Percentiles rank a stretch among this genome's conserved stretches.
These are phyloP conservation scores for Trachymyrmex cornetzi DNA, from an alignment of 1,140 invertebrate species.

Conservation along the genomic window DNA sequence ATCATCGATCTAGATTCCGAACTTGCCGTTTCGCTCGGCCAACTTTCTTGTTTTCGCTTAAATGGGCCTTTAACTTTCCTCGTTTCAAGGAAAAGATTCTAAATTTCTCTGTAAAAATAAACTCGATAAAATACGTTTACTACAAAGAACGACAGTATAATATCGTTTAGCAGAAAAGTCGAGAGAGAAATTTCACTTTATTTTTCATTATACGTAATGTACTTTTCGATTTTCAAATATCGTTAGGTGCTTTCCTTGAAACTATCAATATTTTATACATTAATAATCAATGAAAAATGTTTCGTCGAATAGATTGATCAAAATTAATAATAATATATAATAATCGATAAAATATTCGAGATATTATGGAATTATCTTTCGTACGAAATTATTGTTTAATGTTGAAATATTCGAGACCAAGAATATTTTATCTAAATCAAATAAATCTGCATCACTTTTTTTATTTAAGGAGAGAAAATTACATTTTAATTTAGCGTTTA, in stretches of 20 bases:
- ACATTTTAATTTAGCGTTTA: neutral
- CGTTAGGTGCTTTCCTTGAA: neutral
- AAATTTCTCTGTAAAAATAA: constrained; percentile 51
- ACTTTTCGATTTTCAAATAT: constrained; percentile 33
- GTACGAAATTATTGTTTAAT: neutral
- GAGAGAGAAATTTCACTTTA: constrained; percentile 42
- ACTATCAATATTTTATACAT: constrained; percentile 12
- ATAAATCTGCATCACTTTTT: neutral
- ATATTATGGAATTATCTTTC: constrained; percentile 7
- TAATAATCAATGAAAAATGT: neutral
- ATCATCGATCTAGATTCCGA: constrained; percentile 60
- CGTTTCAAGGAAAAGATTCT: constrained; percentile 45
- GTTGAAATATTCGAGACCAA: neutral
- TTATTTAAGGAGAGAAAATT: neutral
- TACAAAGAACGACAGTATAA: constrained; percentile 32
- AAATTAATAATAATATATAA: neutral
- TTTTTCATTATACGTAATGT: constrained; percentile 22
- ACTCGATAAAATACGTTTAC: constrained; percentile 27
- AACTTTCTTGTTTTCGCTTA: constrained; percentile 56
- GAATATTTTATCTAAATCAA: neutral
- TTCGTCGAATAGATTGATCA: neutral
- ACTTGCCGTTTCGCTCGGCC: constrained; percentile 52
- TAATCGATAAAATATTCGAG: neutral
- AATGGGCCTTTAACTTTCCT: constrained; percentile 56
- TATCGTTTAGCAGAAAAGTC: constrained; percentile 18